These are phyloP conservation scores for Phoxinus dragarum DNA, from an alignment of 2,797 vertebrate species.

Conservation along the genomic window DNA sequence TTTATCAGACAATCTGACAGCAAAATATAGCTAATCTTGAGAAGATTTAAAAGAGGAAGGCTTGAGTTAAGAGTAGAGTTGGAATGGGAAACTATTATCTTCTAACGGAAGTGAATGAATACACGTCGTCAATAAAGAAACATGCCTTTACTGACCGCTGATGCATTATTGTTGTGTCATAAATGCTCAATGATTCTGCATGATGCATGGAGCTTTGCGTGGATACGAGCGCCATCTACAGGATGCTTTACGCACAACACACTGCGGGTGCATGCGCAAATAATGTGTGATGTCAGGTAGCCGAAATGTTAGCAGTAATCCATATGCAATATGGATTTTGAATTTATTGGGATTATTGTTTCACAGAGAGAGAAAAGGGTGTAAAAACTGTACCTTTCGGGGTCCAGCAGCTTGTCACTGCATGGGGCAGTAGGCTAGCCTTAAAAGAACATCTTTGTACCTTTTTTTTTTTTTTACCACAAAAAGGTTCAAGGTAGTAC, in stretches of 20 bases:
- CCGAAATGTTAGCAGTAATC: neutral
- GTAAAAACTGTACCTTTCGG: neutral
- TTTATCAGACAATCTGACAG: neutral
- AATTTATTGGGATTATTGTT: neutral
- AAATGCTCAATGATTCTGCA: conserved; percentile 20
- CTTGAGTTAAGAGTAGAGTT: neutral
- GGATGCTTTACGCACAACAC: conserved; percentile 54
- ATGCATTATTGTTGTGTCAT: conserved; percentile 23
- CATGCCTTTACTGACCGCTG: conserved; percentile 29
- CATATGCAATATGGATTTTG: neutral
- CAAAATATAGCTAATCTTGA: neutral
- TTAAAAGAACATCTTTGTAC: neutral
- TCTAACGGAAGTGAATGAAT: neutral
- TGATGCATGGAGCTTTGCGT: conserved; percentile 67
- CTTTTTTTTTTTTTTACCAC: too few species aligned
- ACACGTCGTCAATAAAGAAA: neutral
- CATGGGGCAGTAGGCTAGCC: neutral
- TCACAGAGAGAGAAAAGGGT: too few species aligned
- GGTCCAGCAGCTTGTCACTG: neutral
- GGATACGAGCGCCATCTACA: conserved; percentile 82
- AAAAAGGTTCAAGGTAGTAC: neutral
- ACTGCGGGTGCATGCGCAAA: neutral
- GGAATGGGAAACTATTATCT: neutral
- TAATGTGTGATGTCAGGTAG: neutral
- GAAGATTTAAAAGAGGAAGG: too few species aligned